Evolutionary conservation across 1,140 invertebrate species (phyloP).

Genomic region (Rhopalosiphum padi): DNA sequence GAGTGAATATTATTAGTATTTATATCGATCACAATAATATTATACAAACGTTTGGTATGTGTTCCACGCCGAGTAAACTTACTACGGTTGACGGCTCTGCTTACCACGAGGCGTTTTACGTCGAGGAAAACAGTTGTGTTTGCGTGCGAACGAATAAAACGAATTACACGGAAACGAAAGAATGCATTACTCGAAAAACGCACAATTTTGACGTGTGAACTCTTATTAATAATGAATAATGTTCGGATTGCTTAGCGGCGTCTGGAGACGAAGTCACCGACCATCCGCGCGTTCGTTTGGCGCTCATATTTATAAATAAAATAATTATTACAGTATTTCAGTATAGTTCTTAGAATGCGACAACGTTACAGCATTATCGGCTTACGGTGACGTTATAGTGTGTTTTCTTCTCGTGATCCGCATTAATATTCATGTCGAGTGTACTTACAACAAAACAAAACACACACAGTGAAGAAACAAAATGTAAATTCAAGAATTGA

Average conservation of each 20-base stretch:
- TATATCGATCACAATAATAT: too few relatives aligned
- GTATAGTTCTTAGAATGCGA: background rate
- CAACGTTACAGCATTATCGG: background rate
- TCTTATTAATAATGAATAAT: background rate
- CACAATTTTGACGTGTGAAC: background rate
- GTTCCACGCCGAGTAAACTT: too few relatives aligned
- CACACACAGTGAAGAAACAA: background rate
- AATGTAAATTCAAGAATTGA: background rate
- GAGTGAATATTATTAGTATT: background rate
- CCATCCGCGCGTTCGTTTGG: background rate
- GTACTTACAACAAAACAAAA: background rate
- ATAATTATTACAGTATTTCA: background rate
- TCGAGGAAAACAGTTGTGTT: background rate
- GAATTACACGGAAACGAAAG: background rate
- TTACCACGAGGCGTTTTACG: background rate
- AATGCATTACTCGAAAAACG: background rate
- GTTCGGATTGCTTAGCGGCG: too few relatives aligned
- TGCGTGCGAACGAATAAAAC: background rate
- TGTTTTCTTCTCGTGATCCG: background rate
- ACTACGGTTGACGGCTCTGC: background rate
- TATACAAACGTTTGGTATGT: too few relatives aligned
- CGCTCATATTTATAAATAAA: background rate
- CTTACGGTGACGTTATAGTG: background rate
- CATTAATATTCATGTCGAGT: background rate
- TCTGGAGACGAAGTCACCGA: background rate